Conservation (phyloP, 2,113 vertebrate genomes). For the Alces alces region DNA sequence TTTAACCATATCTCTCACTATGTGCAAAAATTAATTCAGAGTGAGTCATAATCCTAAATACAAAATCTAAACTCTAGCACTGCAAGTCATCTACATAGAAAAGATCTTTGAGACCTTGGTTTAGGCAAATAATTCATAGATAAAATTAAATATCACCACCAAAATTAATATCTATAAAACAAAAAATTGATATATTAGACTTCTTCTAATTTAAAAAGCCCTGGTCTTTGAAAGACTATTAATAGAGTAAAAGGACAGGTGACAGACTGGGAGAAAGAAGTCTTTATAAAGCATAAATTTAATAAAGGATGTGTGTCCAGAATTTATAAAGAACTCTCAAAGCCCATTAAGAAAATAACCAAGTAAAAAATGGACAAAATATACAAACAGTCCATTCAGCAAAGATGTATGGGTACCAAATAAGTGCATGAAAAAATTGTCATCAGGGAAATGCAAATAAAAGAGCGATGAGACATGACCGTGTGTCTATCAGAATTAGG, state of each 20-base stretch:
- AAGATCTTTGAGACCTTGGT: neutral
- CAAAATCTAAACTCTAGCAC: neutral
- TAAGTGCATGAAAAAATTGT: fast-evolving
- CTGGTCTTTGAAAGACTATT: neutral
- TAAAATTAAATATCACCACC: neutral
- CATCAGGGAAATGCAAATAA: fast-evolving
- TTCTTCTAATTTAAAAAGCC: neutral
- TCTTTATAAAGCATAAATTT: fast-evolving
- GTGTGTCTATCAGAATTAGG: fast-evolving
- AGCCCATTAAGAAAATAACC: neutral
- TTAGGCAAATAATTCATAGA: neutral
- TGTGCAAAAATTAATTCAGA: neutral
- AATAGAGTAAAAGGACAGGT: neutral
- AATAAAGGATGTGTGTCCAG: neutral
- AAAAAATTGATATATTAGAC: neutral
- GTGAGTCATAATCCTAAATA: neutral
- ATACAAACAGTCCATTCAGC: no score
- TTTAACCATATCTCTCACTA: neutral
- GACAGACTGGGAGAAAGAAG: neutral
- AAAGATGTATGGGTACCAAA: fast-evolving
- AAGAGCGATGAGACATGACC: fast-evolving
- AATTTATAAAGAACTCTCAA: neutral
- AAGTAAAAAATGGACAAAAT: neutral
- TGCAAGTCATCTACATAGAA: neutral
- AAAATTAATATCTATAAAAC: neutral